Conservation (phyloP, 1,140 invertebrate genomes). For the Lordiphosa mommai region DNA sequence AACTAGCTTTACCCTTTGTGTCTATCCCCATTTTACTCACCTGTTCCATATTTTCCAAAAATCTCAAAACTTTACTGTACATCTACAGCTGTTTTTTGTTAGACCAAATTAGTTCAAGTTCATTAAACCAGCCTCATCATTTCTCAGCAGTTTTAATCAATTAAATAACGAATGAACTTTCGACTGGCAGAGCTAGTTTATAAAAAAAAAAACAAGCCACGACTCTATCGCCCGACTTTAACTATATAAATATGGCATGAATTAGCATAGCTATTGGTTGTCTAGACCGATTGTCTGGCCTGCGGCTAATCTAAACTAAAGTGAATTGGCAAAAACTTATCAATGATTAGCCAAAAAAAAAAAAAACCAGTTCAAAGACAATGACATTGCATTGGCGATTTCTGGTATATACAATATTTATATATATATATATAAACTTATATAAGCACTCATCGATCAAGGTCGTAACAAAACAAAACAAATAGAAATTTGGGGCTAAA, state of each 20-base stretch:
- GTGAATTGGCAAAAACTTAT: conserved; percentile 33
- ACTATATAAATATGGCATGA: conserved; percentile 20
- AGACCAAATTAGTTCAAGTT: conserved; percentile 56
- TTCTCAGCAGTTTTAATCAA: conserved; percentile 13
- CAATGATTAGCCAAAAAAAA: conserved; percentile 7
- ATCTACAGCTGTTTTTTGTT: conserved; percentile 13
- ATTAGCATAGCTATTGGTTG: conserved; percentile 29
- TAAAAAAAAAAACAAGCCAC: conserved; percentile 25
- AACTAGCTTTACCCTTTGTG: too few species aligned
- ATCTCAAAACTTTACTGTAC: neutral
- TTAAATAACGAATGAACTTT: conserved; percentile 47
- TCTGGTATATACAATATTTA: neutral
- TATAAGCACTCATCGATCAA: conserved; percentile 53
- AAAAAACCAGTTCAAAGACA: conserved; percentile 18
- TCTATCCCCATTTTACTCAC: too few species aligned
- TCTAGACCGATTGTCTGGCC: conserved; percentile 50
- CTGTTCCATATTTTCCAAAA: too few species aligned
- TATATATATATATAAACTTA: conserved; percentile 29
- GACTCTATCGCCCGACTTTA: conserved; percentile 33
- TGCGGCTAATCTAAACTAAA: conserved; percentile 37
- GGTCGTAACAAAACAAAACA: conserved; percentile 29
- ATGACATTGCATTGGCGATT: conserved; percentile 10
- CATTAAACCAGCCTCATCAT: conserved; percentile 31
- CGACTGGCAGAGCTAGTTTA: conserved; percentile 34
- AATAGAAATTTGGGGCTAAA: conserved; percentile 34